Evolutionary conservation across 2,113 vertebrate genomes (phyloP), one percentile per base, ranked within the genome.

Genomic region (Castor canadensis): DNA sequence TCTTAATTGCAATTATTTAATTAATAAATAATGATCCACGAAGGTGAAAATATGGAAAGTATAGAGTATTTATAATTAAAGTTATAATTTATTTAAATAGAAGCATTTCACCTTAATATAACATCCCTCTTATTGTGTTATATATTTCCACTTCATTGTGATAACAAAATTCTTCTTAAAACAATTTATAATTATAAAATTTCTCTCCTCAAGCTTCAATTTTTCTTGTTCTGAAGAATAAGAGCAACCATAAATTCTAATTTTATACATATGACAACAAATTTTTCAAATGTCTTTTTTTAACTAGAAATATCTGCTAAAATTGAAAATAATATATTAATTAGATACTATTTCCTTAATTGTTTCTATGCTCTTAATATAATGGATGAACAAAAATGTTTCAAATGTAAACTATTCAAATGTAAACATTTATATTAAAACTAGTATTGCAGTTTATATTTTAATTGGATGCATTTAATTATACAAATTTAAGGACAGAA

Each of bases 91-190:
- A 4, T 93, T 38, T 89, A 87, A 64, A 64, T 40, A 56, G 30
- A 93, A 84, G 15, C 62, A 52, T 73, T 45, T 75, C 12, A 47
- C 52, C 17, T 69, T 69, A 56, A 73, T 89, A 76, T 47, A 77
- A 40, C 0, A 79, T 77, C 72, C 85, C 0, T 94, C 7, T 71
- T n/a, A 66, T 16, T 5, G 9, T 86, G 32, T 22, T 54, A 71
- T 17, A 64, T 60, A 86, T 47, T 95, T 77, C 11, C 6, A 60
- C 82, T 85, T 91, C 19, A 93, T 62, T 86, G 47, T 60, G n/a
- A 62, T 86, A 64, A 71, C 56, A 91, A 86, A 45, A 92, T 47
- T 80, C 2, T 88, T 71, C 17, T 54, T 85, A 80, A 93, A 89
- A 77, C 26, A 94, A 49, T 71, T 2, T 81, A 8, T 76, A 91